Base-by-base conservation (phyloP, 1,140 invertebrate species). In the Akabosia matsudoensis region DNA sequence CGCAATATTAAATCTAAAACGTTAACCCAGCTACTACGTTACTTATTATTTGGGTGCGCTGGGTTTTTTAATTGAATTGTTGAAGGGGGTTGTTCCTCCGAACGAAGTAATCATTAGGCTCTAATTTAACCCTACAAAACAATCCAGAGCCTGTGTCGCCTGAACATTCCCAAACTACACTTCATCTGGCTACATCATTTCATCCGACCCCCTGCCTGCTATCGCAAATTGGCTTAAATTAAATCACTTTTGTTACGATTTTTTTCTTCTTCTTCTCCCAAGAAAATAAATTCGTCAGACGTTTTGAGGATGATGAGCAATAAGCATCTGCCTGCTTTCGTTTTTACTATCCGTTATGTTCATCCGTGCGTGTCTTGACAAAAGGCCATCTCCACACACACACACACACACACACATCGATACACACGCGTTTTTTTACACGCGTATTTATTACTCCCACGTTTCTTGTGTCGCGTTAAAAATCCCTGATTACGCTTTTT, bases 141-240 rank as follows among this genome's bases (percentile, higher is more conserved):
- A n/a, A n/a, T n/a, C n/a, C n/a, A n/a, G n/a, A n/a, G n/a, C n/a
- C n/a, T n/a, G n/a, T n/a, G n/a, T 45, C 37, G 18, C 37, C 7
- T 45, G 37, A 45, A 45, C 37, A 45, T 45, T 18, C 37, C 37
- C 37, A 45, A 7, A 45, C 37, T 18, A 7, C 37, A 10, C 37
- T 10, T 45, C 37, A 7, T 18, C 37, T 7, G 7, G 7, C 37
- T 45, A 10, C 37, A 45, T 45, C 37, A 10, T 7, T 45, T 45
- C 37, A 45, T 45, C 37, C 18, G 37, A 45, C 37, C 37, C 37
- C 18, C 37, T 45, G 7, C 3, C 54, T 22, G 22, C 54, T 16
- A n/a, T 67, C 31, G 61, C 61, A 67, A 67, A 67, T 67, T 67
- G 61, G 61, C 30, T 67, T 67, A 67, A 67, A 67, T 61, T 61